phyloP scores from a whole-genome alignment of 53 echinoderm and acorn worm genomes.

The Apostichopus leukothele region DNA sequence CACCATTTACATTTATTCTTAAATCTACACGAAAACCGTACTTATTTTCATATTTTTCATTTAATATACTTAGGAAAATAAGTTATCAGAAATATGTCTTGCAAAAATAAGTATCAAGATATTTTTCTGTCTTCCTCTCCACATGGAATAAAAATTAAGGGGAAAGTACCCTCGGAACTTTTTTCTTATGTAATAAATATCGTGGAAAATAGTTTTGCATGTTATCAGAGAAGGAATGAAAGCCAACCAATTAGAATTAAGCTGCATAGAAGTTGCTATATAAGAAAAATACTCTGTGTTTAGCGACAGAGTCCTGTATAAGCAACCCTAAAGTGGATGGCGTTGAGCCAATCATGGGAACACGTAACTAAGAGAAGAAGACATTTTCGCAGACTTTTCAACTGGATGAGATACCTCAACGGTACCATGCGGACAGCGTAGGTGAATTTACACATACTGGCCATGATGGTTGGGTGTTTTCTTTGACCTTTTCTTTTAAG shows the following conservation, averaged over 20 bases:
- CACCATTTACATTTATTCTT: no score
- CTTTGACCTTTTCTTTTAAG: not conserved
- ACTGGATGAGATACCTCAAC: not conserved
- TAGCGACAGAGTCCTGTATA: constrained; percentile 45
- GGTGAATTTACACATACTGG: not conserved
- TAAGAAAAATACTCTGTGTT: not conserved
- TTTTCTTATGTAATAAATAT: not conserved
- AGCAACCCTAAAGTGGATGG: constrained; percentile 72
- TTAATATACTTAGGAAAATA: not conserved
- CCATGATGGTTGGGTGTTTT: not conserved
- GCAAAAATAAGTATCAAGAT: not conserved
- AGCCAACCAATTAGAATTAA: not conserved
- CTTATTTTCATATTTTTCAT: no score
- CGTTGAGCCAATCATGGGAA: constrained; percentile 73
- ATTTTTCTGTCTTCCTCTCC: not conserved
- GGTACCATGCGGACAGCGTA: not conserved
- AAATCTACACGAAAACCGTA: no score
- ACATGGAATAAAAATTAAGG: not conserved
- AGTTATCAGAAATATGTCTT: not conserved
- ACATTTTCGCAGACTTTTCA: constrained; percentile 2
- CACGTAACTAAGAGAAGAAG: constrained; percentile 47
- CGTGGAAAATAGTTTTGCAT: not conserved
- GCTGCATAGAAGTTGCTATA: not conserved
- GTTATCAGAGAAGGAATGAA: not conserved
- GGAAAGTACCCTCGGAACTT: not conserved